A percentile compares a stretch with the other conserved stretches of the same genome.
Evolutionary conservation across 1,140 invertebrate genomes (phyloP).

Genomic region (Drosophila lini): DNA sequence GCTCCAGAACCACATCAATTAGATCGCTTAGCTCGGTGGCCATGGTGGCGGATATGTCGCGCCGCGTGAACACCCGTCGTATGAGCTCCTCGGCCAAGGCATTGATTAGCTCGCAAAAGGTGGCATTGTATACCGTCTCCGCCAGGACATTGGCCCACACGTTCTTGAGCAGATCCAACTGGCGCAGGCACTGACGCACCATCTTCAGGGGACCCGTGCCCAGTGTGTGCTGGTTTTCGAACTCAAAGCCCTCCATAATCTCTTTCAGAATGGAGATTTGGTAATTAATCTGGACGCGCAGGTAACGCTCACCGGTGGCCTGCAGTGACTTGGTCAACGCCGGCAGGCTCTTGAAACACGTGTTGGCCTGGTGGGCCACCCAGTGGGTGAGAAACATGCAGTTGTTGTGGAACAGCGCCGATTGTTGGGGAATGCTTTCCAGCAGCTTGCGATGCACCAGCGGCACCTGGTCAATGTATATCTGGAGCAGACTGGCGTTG

Average conservation of each 20-base stretch:
- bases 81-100: slow-evolving; percentile 83
- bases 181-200: slow-evolving; percentile 92
- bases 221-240: slow-evolving; percentile 86
- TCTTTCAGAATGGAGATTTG: slow-evolving; percentile 90
- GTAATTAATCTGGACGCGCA: slow-evolving; percentile 89
- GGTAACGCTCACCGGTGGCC: slow-evolving; percentile 88
- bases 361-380: slow-evolving; percentile 75
- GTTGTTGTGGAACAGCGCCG: slow-evolving; percentile 97
- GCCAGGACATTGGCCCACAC: slow-evolving; percentile 90
- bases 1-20: slow-evolving; percentile 84
- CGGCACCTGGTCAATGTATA: slow-evolving; percentile 91
- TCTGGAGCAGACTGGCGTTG: slow-evolving; percentile 89
- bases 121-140: slow-evolving; percentile 84
- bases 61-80: slow-evolving; percentile 75
- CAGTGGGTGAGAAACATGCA: slow-evolving; percentile 94
- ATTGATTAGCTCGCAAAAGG: slow-evolving; percentile 84
- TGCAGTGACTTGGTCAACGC: slow-evolving; percentile 86
- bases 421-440: slow-evolving; percentile 92
- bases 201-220: slow-evolving; percentile 89
- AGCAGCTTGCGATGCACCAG: slow-evolving; percentile 91
- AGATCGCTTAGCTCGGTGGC: slow-evolving; percentile 85
- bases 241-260: slow-evolving; percentile 89
- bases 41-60: slow-evolving; percentile 85
- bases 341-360: slow-evolving; percentile 75
- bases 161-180: slow-evolving; percentile 92